A percentile compares a stretch with the other conserved stretches of the same genome.
Evolutionary conservation across 1,140 invertebrate species (phyloP).

Genomic region (Monomorium pharaonis): DNA sequence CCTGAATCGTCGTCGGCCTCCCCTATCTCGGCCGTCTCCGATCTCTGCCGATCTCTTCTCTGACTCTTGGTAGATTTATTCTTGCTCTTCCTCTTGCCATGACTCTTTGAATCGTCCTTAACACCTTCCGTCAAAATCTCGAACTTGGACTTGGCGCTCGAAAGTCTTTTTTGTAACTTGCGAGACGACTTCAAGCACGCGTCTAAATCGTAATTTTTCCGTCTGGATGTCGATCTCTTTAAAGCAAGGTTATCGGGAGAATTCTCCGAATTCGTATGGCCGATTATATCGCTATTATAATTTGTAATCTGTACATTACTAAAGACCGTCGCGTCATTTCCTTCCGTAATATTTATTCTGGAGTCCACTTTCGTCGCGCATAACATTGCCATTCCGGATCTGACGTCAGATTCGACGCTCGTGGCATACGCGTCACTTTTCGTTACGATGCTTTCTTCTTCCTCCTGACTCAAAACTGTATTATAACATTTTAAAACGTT

Average conservation of each 20-base stretch:
- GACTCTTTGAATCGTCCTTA: conserved; percentile 50
- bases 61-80: conserved; percentile 80
- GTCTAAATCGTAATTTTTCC: conserved; percentile 22
- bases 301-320: conserved; percentile 36
- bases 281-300: conserved; percentile 36
- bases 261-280: conserved; percentile 75
- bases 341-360: conserved; percentile 36
- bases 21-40: conserved; percentile 71
- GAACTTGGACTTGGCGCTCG: conserved; percentile 60
- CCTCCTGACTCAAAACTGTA: conserved; percentile 36
- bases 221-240: conserved; percentile 76
- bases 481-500: conserved; percentile 25
- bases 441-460: conserved; percentile 46
- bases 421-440: conserved; percentile 49
- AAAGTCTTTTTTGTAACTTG: conserved; percentile 76
- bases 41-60: conserved; percentile 77
- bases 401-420: conserved; percentile 36
- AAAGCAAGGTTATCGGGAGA: too few relatives aligned
- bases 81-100: conserved; percentile 72
- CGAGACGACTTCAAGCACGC: conserved; percentile 78
- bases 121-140: not conserved
- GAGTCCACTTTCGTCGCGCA: conserved; percentile 20
- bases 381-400: conserved; percentile 10
- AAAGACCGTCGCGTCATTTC: conserved; percentile 54
- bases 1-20: conserved; percentile 83